Evolutionary conservation across 1,140 invertebrate genomes (phyloP).

Genomic region (Trichomalopsis sarcophagae): DNA sequence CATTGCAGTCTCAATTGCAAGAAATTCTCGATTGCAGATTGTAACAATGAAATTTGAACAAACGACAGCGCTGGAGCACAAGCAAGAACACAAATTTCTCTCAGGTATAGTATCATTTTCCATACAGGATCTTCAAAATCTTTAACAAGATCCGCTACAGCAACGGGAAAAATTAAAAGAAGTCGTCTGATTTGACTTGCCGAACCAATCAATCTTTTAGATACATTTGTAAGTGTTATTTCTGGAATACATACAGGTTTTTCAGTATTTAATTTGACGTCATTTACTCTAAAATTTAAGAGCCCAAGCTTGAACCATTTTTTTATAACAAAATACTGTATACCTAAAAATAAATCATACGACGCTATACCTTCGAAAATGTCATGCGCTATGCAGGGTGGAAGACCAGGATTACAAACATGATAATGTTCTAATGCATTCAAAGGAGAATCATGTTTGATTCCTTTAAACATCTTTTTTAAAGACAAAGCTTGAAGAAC

Average conservation of each 20-base stretch:
- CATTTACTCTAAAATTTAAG: conserved; percentile 38
- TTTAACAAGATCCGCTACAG: conserved; percentile 38
- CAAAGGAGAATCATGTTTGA: conserved; percentile 49
- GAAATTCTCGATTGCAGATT: conserved; percentile 47
- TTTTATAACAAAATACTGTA: conserved; percentile 47
- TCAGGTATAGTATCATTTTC: conserved; percentile 43
- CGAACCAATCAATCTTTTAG: conserved; percentile 8
- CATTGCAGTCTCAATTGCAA: neutral
- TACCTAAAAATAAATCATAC: conserved; percentile 49
- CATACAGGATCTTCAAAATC: conserved; percentile 49
- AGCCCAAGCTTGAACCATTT: conserved; percentile 39
- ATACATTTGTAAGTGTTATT: conserved; percentile 26
- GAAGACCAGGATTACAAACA: conserved; percentile 46
- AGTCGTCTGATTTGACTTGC: conserved; percentile 47
- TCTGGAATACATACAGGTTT: conserved; percentile 42
- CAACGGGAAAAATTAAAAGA: conserved; percentile 50
- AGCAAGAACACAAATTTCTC: conserved; percentile 47
- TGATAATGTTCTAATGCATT: conserved; percentile 54
- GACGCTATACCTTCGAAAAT: conserved; percentile 51
- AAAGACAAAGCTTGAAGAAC: conserved; percentile 7
- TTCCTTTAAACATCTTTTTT: conserved; percentile 43
- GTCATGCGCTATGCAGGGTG: conserved; percentile 43
- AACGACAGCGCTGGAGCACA: conserved; percentile 28
- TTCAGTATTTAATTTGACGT: conserved; percentile 8
- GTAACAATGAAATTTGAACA: conserved; percentile 45